These are phyloP conservation scores for Agrochola lychnidis DNA, from an alignment of 2,888 invertebrate species.

Conservation along the genomic window DNA sequence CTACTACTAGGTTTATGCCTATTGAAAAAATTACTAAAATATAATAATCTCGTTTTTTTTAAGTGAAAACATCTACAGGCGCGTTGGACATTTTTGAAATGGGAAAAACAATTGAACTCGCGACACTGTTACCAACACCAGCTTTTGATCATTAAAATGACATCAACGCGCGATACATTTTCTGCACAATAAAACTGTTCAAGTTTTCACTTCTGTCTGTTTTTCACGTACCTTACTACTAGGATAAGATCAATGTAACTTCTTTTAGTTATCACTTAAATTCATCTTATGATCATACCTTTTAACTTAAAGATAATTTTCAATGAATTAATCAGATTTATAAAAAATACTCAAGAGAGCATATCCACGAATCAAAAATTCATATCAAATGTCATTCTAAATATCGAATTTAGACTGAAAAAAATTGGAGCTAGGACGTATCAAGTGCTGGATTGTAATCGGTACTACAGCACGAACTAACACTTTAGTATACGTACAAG, in stretches of 20 bases:
- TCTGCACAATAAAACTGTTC: no score
- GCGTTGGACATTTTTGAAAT: no score
- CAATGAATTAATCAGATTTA: neutral
- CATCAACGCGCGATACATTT: no score
- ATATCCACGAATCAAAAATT: neutral
- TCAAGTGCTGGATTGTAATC: constrained; percentile 3
- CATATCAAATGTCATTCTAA: neutral
- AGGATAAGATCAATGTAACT: neutral
- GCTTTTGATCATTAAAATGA: no score
- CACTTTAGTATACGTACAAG: neutral
- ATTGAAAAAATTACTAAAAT: neutral
- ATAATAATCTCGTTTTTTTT: neutral
- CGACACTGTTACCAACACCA: no score
- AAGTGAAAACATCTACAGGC: no score
- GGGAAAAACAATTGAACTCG: no score
- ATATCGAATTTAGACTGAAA: neutral
- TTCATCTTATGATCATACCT: neutral
- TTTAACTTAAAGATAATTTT: neutral
- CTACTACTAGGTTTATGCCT: neutral
- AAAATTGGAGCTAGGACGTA: neutral
- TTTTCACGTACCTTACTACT: neutral
- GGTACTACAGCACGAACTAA: constrained; percentile 18
- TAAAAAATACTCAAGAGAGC: neutral
- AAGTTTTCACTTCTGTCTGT: neutral
- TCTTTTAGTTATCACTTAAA: neutral